Base-by-base conservation (phyloP, 2,113 vertebrate species). In the Caranx ignobilis region DNA sequence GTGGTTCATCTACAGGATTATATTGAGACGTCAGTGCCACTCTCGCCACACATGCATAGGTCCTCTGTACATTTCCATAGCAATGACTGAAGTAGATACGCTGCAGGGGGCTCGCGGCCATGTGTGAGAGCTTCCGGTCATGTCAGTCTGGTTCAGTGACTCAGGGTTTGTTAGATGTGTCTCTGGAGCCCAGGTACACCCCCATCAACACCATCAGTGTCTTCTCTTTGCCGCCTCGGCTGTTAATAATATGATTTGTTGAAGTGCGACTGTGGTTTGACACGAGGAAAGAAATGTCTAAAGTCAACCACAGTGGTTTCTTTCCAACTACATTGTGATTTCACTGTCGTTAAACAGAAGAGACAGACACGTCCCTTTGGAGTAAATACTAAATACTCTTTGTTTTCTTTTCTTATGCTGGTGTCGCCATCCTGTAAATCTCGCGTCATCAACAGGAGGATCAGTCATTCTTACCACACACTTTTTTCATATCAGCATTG, bases 21-120 rank as follows among this genome's bases (percentile, higher is more conserved):
- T 6, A 45, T n/a, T 4, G 31, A 35, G 35, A 4, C 26, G 1
- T 26, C 26, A 26, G 26, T 26, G 26, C 26, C 26, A 26, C 67
- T 18, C 62, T 61, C 16, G 18, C 21, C 32, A 1, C 57, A 62
- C 21, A 16, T 7, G 31, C 13, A 11, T 7, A 10, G 43, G 37
- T 65, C 50, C 35, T 59, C 54, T 62, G 35, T 6, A 7, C 8
- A 76, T 54, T 73, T 59, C 6, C 45, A 56, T 39, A 48, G 34
- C 65, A 37, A 8, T 35, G 26, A 52, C 31, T 37, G 31, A 15
- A 54, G 12, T 21, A 34, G 4, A n/a, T 50, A 5, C 21, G 57
- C 6, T 35, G 59, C 19, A 61, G 18, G 12, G 37, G 4, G 61
- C 32, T 39, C 43, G 71, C 35, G 32, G 12, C 54, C 56, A 45